Evolutionary conservation across 2,113 vertebrate genomes (phyloP).

Genomic region (Cettia cetti): DNA sequence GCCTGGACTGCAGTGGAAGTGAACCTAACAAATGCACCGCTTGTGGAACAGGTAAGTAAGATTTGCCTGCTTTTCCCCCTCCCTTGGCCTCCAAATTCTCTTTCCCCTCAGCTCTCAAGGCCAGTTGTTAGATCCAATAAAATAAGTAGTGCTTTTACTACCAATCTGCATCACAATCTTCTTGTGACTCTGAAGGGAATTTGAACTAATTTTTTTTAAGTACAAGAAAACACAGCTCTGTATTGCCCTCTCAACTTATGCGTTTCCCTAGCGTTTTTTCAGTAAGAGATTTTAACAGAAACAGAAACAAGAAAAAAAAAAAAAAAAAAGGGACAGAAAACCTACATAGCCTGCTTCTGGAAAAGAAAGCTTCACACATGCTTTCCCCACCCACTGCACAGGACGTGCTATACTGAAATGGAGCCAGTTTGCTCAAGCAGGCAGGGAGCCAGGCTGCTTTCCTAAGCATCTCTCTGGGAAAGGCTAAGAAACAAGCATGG

Average conservation of each 20-base stretch:
- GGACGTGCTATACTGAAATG: neutral
- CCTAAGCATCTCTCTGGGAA: neutral
- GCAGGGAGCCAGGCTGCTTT: neutral
- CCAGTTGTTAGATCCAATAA: neutral
- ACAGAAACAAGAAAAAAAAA: neutral
- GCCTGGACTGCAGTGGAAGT: constrained; percentile 81
- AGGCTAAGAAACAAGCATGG: neutral
- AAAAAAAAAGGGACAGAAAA: neutral
- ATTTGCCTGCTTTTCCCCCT: neutral
- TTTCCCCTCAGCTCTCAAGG: neutral
- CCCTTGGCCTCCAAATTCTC: neutral
- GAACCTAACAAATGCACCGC: constrained; percentile 82
- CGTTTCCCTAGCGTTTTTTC: neutral
- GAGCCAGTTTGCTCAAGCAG: neutral
- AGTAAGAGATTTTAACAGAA: neutral
- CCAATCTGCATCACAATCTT: neutral
- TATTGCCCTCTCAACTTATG: neutral
- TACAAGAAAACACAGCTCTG: neutral
- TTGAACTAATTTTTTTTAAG: neutral
- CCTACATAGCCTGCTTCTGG: neutral
- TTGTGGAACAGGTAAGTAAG: constrained; percentile 82
- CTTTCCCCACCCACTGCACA: neutral
- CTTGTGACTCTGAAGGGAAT: neutral
- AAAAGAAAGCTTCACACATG: neutral
- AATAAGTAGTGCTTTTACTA: neutral